Conservation (phyloP, 2,888 invertebrate genomes). For the Graphium colonna region DNA sequence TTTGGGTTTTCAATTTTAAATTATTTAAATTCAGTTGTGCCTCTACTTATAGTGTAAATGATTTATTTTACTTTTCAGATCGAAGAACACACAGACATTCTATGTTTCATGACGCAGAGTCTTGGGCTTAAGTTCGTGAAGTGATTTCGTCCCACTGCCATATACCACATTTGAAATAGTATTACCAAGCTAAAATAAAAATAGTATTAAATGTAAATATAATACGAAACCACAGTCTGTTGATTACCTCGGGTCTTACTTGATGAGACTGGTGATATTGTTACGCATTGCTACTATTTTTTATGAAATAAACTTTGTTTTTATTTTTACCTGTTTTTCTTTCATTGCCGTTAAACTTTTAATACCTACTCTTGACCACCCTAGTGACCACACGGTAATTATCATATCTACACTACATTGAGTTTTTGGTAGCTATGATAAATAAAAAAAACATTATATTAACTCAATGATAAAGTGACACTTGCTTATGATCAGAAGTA, state of each 20-base stretch:
- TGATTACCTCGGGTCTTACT: conserved; percentile 64
- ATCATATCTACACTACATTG: too few species aligned
- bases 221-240: conserved; percentile 53
- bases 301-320: conserved; percentile 71
- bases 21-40: too few species aligned
- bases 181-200: conserved; percentile 32
- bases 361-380: too few species aligned
- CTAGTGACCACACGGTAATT: too few species aligned
- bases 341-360: too few species aligned
- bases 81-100: conserved; percentile 94
- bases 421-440: too few species aligned
- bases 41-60: neutral
- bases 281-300: conserved; percentile 73
- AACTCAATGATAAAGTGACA: too few species aligned
- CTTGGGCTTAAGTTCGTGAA: conserved; percentile 82
- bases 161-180: conserved; percentile 28
- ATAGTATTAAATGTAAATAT: conserved; percentile 72
- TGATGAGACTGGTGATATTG: conserved; percentile 68
- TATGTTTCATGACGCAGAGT: conserved; percentile 89
- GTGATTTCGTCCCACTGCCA: conserved; percentile 33
- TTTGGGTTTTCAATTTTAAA: neutral
- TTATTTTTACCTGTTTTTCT: too few species aligned
- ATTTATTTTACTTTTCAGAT: conserved; percentile 82
- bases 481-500: too few species aligned
- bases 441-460: too few species aligned